These are phyloP conservation scores for Iselma pallidipennis DNA, from an alignment of 2,888 invertebrate species.

Conservation along the genomic window DNA sequence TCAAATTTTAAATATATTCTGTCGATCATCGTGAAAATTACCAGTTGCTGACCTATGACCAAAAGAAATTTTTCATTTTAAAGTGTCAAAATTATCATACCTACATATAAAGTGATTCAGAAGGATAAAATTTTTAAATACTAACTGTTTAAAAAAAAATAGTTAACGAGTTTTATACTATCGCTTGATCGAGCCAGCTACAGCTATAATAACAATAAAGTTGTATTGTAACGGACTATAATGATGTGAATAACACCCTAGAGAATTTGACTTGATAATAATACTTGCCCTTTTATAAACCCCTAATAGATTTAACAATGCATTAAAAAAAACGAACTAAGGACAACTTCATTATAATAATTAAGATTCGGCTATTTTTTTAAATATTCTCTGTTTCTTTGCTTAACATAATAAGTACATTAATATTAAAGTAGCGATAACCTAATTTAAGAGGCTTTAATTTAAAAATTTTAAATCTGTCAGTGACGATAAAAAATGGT, in stretches of 20 bases:
- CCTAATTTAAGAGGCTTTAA: slow-evolving; percentile 38
- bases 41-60: neutral
- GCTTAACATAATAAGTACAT: slow-evolving; percentile 14
- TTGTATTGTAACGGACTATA: too few species aligned
- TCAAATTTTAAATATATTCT: neutral
- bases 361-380: neutral
- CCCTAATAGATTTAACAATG: too few species aligned
- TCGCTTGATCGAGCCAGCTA: too few species aligned
- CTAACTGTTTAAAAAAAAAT: too few species aligned
- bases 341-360: neutral
- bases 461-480: slow-evolving; percentile 34
- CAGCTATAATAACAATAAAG: too few species aligned
- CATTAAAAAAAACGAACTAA: too few species aligned
- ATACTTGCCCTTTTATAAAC: too few species aligned
- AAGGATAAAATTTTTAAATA: too few species aligned
- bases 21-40: neutral
- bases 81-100: neutral
- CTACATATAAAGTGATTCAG: too few species aligned
- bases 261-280: too few species aligned
- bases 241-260: too few species aligned
- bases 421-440: slow-evolving; percentile 25
- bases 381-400: neutral
- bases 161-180: too few species aligned
- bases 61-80: neutral
- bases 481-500: neutral